A percentile compares a stretch with the other conserved stretches of the same genome.
phyloP scores from a whole-genome alignment of 2,113 vertebrate species.

The Clarias magur region DNA sequence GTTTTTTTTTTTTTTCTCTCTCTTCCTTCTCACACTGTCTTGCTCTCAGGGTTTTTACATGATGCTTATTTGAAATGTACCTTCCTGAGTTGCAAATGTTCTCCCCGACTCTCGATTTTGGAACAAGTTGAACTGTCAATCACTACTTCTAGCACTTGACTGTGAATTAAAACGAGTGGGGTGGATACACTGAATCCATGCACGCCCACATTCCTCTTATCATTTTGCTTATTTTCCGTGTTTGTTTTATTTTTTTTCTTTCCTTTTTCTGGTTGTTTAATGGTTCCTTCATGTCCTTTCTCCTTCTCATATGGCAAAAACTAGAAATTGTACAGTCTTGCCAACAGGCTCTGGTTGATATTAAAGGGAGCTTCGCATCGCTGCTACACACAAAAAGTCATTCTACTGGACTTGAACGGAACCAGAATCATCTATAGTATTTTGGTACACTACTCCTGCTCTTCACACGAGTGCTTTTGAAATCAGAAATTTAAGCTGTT shows the following conservation, averaged over 20 bases:
- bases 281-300: conserved; percentile 26
- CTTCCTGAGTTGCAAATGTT: conserved; percentile 82
- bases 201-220: conserved; percentile 48
- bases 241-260: conserved; percentile 20
- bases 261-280: background rate
- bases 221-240: conserved; percentile 41
- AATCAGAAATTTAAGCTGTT: conserved; percentile 89
- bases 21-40: conserved; percentile 73
- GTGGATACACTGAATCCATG: conserved; percentile 44
- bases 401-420: conserved; percentile 85
- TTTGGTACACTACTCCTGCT: conserved; percentile 65
- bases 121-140: conserved; percentile 77
- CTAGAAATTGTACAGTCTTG: conserved; percentile 60
- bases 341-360: conserved; percentile 70
- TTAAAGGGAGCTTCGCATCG: conserved; percentile 86
- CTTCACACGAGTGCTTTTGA: conserved; percentile 66
- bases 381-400: conserved; percentile 82
- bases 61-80: conserved; percentile 73
- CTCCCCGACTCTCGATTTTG: conserved; percentile 65
- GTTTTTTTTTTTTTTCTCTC: conserved; percentile 71
- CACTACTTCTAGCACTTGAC: conserved; percentile 96
- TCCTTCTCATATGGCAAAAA: conserved; percentile 63
- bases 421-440: conserved; percentile 53
- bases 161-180: conserved; percentile 78
- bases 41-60: conserved; percentile 95